These are phyloP conservation scores for Eupithecia tripunctaria DNA, from an alignment of 2,888 invertebrate genomes.

Conservation along the genomic window DNA sequence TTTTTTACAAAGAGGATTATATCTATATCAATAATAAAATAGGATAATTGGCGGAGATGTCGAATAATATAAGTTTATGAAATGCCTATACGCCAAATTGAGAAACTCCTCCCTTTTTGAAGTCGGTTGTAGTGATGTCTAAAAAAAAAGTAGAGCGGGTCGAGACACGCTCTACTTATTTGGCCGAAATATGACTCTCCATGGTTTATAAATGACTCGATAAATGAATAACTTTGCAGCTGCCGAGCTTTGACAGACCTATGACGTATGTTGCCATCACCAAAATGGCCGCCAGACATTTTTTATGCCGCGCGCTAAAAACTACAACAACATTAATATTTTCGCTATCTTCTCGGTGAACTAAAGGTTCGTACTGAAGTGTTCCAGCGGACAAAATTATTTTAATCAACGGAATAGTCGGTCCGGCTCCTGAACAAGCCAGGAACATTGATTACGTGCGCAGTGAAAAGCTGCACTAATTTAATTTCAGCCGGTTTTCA, in stretches of 20 bases:
- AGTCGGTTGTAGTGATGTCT: neutral
- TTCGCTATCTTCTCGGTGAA: too few relatives aligned
- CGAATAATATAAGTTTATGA: too few relatives aligned
- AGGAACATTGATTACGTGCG: constrained; percentile 11
- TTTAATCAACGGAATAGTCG: constrained; percentile 3
- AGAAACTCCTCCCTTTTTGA: too few relatives aligned
- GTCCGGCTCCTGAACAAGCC: neutral
- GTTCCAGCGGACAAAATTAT: constrained; percentile 2
- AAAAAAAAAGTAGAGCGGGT: too few relatives aligned
- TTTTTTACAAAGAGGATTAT: neutral
- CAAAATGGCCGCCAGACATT: too few relatives aligned
- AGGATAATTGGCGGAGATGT: neutral
- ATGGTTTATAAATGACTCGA: neutral
- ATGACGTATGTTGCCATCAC: too few relatives aligned
- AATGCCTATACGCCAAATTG: too few relatives aligned
- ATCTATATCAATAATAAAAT: neutral
- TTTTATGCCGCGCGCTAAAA: too few relatives aligned
- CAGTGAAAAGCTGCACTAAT: constrained; percentile 9
- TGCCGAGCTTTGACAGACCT: too few relatives aligned
- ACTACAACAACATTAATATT: too few relatives aligned
- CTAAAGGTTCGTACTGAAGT: neutral
- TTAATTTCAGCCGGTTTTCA: neutral
- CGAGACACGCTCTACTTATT: neutral
- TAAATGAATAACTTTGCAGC: too few relatives aligned
- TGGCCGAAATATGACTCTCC: neutral